Percentiles rank a stretch among this genome's conserved stretches.
phyloP scores from a whole-genome alignment of 2,113 vertebrate genomes.

The Pan troglodytes region DNA sequence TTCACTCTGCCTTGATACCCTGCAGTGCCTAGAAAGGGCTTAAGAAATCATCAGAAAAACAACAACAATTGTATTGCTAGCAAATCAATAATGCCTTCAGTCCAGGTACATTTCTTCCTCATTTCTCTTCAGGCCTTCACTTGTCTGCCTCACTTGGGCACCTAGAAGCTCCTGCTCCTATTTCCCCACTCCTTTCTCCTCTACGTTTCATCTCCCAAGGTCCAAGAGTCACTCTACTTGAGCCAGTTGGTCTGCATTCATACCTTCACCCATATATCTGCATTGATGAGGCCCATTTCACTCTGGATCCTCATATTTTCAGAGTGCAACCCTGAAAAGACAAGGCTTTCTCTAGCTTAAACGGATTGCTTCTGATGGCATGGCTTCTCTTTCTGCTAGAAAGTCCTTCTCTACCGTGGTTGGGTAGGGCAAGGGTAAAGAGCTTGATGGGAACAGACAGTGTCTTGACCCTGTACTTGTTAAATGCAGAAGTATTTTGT shows the following conservation, averaged over 20 bases:
- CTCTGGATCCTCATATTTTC: neutral
- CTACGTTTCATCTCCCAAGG: fast-evolving
- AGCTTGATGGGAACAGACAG: neutral
- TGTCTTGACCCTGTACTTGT: neutral
- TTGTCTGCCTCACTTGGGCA: neutral
- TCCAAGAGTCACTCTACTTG: neutral
- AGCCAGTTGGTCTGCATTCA: neutral
- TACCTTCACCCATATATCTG: neutral
- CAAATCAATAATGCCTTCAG: neutral
- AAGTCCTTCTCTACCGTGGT: neutral
- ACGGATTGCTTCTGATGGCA: neutral
- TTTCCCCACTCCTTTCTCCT: neutral
- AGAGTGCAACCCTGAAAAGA: neutral
- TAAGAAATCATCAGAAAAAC: neutral
- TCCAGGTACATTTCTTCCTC: neutral
- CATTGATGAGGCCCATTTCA: neutral
- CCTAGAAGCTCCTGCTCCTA: neutral
- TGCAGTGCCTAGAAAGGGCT: neutral
- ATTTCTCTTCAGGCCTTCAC: neutral
- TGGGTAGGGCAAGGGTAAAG: fast-evolving
- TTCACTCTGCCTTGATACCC: neutral
- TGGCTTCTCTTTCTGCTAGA: neutral
- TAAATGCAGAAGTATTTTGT: neutral
- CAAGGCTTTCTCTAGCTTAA: neutral
- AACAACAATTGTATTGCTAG: neutral